Base-by-base conservation (phyloP, 2,113 vertebrate species). In the Centropus unirufus region DNA sequence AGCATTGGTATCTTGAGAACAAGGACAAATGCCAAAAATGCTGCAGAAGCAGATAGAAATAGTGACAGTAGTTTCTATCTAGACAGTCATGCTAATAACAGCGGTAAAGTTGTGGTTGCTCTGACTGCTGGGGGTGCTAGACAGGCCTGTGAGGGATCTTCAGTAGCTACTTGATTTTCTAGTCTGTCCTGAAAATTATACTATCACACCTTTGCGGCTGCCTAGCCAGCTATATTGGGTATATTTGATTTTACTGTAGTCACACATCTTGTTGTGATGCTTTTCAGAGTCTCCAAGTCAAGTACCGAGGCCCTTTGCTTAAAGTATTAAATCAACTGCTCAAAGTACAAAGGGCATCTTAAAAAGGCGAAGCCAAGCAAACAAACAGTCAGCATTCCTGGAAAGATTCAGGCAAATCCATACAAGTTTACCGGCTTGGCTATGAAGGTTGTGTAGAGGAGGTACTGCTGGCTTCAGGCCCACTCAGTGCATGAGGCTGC, bases 11-110 rank as follows among this genome's bases (percentile, higher is more conserved):
- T 86, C 22, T 77, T 81, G 62, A 87, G 91, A 95, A 59, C 76
- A 92, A 93, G 74, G 80, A 69, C 66, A 75, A 92, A 87, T 17
- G 44, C 22, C 69, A 12, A 39, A 64, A 79, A 63, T 36, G 64
- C 64, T 89, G 73, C 73, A 89, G 87, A 69, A 87, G 55, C 62
- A 84, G 80, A 77, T 49, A 81, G 66, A 92, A 93, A 81, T 44
- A 61, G 58, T 40, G 83, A 61, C 52, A 68, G 57, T 9, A 81
- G 29, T 2, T 46, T 83, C 57, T 36, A 44, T 61, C 57, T 30
- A 67, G 80, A 78, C 44, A 82, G 57, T 18, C 78, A 89, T 64
- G 80, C 14, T 82, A 87, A 67, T 32, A 80, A 58, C 54, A 91
- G 68, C 12, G 69, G 46, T 13, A 57, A 69, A 49, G 27, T 5